A percentile compares a stretch with the other conserved stretches of the same genome.
Conservation (phyloP, 2,113 vertebrate species). For the Ursus arctos region DNA sequence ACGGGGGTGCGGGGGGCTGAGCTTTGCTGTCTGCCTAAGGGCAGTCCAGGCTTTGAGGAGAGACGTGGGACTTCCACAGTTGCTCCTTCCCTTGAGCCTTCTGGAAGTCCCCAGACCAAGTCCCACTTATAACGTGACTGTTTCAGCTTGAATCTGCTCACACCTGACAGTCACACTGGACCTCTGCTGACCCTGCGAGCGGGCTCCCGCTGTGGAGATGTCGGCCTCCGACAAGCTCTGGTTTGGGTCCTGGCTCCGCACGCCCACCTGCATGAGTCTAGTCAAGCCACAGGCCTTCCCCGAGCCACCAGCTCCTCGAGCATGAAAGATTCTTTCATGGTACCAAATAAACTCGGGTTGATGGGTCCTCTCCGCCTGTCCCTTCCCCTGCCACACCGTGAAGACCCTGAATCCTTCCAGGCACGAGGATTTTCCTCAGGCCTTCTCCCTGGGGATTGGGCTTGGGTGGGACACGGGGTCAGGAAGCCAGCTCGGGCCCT, state of each 20-base stretch:
- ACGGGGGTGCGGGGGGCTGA: accelerated
- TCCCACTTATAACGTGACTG: no score
- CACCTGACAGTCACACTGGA: neutral
- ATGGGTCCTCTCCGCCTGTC: neutral
- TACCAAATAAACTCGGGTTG: no score
- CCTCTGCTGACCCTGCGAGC: neutral
- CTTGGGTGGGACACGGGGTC: neutral
- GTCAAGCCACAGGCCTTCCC: neutral
- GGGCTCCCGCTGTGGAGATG: accelerated
- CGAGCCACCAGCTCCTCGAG: neutral
- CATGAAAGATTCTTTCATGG: no score
- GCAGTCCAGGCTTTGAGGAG: neutral
- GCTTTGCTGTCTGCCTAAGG: neutral
- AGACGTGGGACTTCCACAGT: accelerated
- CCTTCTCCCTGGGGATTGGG: neutral
- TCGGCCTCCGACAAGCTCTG: accelerated
- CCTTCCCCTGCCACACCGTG: neutral
- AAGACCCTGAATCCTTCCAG: neutral
- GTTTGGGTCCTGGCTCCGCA: no score
- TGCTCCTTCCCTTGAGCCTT: neutral
- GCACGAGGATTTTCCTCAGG: accelerated
- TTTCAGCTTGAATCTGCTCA: neutral
- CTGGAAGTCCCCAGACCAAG: neutral
- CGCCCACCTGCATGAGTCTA: accelerated
- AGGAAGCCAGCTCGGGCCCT: accelerated